A percentile compares a stretch with the other conserved stretches of the same genome.
Evolutionary conservation across 2,113 vertebrate genomes (phyloP).

Genomic region (Myotis yumanensis): DNA sequence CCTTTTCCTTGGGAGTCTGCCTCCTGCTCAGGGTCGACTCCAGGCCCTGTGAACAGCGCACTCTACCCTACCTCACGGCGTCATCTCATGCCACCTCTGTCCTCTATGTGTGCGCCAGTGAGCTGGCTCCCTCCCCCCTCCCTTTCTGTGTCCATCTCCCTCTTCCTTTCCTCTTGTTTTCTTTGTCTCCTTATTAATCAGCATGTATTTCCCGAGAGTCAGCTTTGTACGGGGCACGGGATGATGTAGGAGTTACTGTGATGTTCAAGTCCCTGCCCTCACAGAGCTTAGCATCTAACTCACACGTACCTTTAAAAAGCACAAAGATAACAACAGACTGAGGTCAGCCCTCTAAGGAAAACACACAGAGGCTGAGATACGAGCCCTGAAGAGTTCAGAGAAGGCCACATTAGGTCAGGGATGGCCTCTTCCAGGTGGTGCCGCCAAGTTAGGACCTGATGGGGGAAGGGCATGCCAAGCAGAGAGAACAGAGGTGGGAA

Average conservation of each 20-base stretch:
- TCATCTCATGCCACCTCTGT: accelerated
- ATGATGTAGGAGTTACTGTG: not conserved
- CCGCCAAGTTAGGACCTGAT: not conserved
- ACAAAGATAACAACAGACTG: not conserved
- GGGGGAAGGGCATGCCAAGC: not conserved
- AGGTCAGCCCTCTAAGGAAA: not conserved
- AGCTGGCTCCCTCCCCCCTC: not conserved
- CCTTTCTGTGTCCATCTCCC: not conserved
- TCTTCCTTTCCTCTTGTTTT: not conserved
- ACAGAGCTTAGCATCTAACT: not conserved
- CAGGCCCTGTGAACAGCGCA: not conserved
- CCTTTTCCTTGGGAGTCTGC: accelerated
- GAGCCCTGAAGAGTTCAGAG: not conserved
- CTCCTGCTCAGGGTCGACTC: not conserved
- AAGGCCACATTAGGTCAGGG: not conserved
- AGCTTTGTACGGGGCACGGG: not conserved
- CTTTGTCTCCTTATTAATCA: not conserved
- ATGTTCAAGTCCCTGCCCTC: not conserved
- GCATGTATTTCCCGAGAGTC: not conserved
- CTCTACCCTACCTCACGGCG: too few species aligned
- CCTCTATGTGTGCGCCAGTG: too few species aligned
- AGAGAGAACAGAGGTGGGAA: not conserved
- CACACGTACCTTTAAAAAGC: not conserved
- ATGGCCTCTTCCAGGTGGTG: not conserved
- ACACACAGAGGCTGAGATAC: not conserved